These are phyloP conservation scores for Syngnathus rostellatus DNA, from an alignment of 2,797 vertebrate genomes.

Conservation along the genomic window DNA sequence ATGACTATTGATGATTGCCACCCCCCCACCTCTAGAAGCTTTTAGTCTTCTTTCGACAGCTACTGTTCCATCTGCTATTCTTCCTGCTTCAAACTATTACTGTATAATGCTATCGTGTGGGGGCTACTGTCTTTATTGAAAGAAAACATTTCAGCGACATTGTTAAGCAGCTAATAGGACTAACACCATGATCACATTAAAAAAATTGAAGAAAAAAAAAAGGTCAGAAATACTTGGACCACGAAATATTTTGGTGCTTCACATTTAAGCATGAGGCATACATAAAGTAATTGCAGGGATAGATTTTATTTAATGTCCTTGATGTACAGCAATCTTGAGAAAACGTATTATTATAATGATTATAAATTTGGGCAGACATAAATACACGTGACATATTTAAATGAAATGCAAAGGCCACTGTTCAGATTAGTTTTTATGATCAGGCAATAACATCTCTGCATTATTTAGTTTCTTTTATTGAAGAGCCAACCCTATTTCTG, in stretches of 20 bases:
- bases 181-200: not conserved
- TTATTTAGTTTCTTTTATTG: not conserved
- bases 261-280: not conserved
- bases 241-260: not conserved
- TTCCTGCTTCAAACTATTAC: slow-evolving; percentile 29
- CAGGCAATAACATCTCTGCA: not conserved
- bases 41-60: slow-evolving; percentile 54
- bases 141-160: not conserved
- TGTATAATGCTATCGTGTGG: not conserved
- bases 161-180: not conserved
- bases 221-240: not conserved
- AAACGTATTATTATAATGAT: too few relatives aligned
- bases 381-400: not conserved
- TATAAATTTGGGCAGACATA: too few relatives aligned
- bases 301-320: not conserved
- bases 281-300: not conserved
- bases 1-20: slow-evolving; percentile 34
- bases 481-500: too few relatives aligned
- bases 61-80: slow-evolving; percentile 24
- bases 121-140: not conserved
- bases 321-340: too few relatives aligned
- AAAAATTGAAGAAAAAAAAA: not conserved
- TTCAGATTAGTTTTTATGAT: not conserved
- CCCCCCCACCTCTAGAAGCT: slow-evolving; percentile 10
- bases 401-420: not conserved